Percentiles rank a stretch among this genome's conserved stretches.
Conservation (phyloP, 1,140 invertebrate genomes). For the Drosophila lacteicornis region DNA sequence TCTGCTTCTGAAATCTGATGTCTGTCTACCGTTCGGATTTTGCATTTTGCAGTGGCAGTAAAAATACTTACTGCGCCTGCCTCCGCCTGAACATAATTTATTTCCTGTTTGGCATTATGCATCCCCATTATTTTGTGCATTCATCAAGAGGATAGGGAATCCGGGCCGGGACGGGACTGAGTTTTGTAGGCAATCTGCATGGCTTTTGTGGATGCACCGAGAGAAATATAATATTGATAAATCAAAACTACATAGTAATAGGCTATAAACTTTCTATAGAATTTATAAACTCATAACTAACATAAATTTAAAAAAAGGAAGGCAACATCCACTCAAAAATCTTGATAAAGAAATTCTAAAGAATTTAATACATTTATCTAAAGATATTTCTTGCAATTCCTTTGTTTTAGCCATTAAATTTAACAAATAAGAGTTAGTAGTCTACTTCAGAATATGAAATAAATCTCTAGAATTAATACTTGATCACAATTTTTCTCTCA, state of each 20-base stretch:
- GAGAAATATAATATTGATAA: neutral
- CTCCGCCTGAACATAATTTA: conserved; percentile 61
- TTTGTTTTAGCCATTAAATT: too few relatives aligned
- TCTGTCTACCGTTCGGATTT: neutral
- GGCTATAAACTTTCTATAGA: too few relatives aligned
- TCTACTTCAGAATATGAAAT: neutral
- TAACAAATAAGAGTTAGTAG: neutral
- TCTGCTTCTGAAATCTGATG: conserved; percentile 20
- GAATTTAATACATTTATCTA: too few relatives aligned
- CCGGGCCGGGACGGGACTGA: neutral
- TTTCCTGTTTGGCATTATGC: conserved; percentile 78
- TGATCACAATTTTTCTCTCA: neutral
- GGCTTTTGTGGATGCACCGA: neutral
- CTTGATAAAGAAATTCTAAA: too few relatives aligned
- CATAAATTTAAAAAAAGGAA: too few relatives aligned
- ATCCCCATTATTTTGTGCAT: conserved; percentile 74
- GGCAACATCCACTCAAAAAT: too few relatives aligned
- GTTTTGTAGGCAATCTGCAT: conserved; percentile 42
- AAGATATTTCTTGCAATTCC: too few relatives aligned
- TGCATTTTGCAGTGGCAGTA: conserved; percentile 11
- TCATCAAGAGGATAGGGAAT: conserved; percentile 46
- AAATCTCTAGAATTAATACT: too few relatives aligned
- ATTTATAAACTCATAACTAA: too few relatives aligned
- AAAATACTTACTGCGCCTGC: conserved; percentile 11
- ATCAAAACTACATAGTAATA: neutral